Conservation (phyloP, 2,797 vertebrate genomes). For the Pangasius macronema region DNA sequence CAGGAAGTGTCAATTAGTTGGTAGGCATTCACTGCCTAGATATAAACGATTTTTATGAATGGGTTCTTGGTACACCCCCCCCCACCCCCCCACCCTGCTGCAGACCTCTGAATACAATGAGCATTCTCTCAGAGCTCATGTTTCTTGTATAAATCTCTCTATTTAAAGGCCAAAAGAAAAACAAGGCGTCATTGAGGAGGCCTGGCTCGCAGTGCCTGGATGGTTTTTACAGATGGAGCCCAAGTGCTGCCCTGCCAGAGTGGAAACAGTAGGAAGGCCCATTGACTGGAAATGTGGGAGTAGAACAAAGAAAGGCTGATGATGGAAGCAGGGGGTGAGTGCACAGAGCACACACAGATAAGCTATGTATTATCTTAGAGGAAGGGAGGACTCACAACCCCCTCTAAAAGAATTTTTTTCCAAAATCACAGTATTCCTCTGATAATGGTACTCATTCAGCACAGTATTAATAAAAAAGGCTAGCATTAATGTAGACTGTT, state of each 20-base stretch:
- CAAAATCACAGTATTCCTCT: constrained; percentile 26
- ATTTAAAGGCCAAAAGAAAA: constrained; percentile 76
- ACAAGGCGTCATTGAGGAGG: constrained; percentile 74
- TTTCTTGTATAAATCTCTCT: constrained; percentile 72
- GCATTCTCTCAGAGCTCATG: constrained; percentile 68
- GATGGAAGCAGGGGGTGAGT: constrained; percentile 52
- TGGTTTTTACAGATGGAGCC: constrained; percentile 73
- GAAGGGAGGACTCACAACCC: constrained; percentile 9
- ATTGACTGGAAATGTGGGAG: constrained; percentile 63
- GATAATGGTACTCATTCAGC: constrained; percentile 33
- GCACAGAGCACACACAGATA: constrained; percentile 43
- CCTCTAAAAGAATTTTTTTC: neutral
- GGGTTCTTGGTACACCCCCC: constrained; percentile 68
- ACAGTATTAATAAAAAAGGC: neutral
- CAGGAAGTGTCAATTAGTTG: neutral
- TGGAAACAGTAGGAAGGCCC: constrained; percentile 63
- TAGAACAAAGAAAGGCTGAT: constrained; percentile 53
- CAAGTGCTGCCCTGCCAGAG: constrained; percentile 67
- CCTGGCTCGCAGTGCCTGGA: constrained; percentile 64
- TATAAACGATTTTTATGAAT: constrained; percentile 71
- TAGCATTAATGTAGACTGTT: constrained; percentile 18
- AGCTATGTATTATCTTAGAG: constrained; percentile 35
- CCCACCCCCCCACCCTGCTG: constrained; percentile 57
- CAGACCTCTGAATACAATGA: constrained; percentile 70
- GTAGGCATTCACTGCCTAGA: constrained; percentile 14